Conservation (phyloP, 2,797 vertebrate species). For the Fistularia tabacaria region DNA sequence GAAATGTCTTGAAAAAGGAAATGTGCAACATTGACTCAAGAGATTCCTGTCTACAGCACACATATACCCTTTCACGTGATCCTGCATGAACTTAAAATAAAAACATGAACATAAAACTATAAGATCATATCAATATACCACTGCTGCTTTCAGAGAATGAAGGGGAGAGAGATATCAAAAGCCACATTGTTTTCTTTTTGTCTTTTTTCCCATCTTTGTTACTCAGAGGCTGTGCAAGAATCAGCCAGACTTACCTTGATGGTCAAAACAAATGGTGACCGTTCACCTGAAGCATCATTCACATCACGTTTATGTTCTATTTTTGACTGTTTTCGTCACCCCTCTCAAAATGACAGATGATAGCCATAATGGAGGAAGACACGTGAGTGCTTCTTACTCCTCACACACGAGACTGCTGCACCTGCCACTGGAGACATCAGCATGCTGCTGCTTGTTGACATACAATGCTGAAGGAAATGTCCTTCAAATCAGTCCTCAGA, state of each 20-base stretch:
- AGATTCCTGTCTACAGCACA: slow-evolving; percentile 13
- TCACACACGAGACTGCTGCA: slow-evolving; percentile 17
- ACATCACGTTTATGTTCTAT: slow-evolving; percentile 18
- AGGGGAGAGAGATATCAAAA: slow-evolving; percentile 41
- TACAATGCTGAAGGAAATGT: slow-evolving; percentile 51
- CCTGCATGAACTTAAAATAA: slow-evolving; percentile 62
- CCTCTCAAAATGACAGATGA: slow-evolving; percentile 42
- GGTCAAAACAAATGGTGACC: slow-evolving; percentile 56
- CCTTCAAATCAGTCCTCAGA: slow-evolving; percentile 23
- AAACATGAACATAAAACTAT: slow-evolving; percentile 35
- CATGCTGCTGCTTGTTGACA: slow-evolving; percentile 43
- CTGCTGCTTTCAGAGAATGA: slow-evolving; percentile 58
- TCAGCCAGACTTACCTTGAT: slow-evolving; percentile 15
- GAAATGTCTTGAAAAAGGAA: background rate
- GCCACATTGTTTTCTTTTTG: slow-evolving; percentile 17
- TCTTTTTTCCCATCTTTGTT: slow-evolving; percentile 6
- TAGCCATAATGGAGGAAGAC: slow-evolving; percentile 51
- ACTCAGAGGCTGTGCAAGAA: slow-evolving; percentile 16
- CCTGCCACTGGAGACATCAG: slow-evolving; percentile 27
- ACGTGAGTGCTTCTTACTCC: slow-evolving; percentile 3
- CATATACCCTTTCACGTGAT: slow-evolving; percentile 27
- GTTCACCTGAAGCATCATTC: slow-evolving; percentile 57
- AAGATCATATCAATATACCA: slow-evolving; percentile 38
- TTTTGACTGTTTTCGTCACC: slow-evolving; percentile 22
- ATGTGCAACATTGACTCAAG: too few species aligned